Evolutionary conservation across 2,797 vertebrate species (phyloP), one percentile per base, ranked within the genome.

Genomic region (Acanthis flammea): DNA sequence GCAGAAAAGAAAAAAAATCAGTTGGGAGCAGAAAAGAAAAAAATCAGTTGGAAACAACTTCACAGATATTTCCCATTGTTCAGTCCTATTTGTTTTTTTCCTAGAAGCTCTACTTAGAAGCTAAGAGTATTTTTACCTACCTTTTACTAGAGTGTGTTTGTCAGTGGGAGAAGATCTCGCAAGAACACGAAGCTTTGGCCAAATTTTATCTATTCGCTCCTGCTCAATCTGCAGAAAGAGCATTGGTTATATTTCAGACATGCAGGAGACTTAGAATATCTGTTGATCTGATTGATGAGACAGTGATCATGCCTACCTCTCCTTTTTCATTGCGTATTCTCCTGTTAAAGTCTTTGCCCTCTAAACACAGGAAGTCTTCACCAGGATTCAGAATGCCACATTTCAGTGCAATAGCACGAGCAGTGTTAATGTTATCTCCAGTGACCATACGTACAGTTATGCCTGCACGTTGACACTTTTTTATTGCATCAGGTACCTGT

Each of bases 371-470:
- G 97, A 99, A 99, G 92, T 99, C 99, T 83, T 99, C 99, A 50
- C 99, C 99, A 18, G 99, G 98, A 96, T 97, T 98, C 83, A 99
- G 98, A 97, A 99, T 99, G 61, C 99, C 99, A 91, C 99, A 99
- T 95, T 99, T 99, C 82, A 98, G 96, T 86, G 99, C 99, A 89
- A 99, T 99, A 96, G 99, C 99, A 37, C 99, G 98, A 33, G 99
- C 99, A 12, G 99, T 99, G 96, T 99, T 99, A 89, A 99, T 99
- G 97, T 99, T 99, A 97, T 99, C 99, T 25, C 99, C 99, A 27
- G 99, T 99, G 94, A 99, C 99, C 99, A 99, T 99, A 19, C 99
- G 98, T 67, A 99, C 99, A 9, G 99, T 99, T 97, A 99, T 99
- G 90, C 99, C 99, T 55, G 99, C 99, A 74, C 98, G 98, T 79